These are phyloP conservation scores for Agrochola litura DNA, from an alignment of 2,888 invertebrate genomes.

Conservation along the genomic window DNA sequence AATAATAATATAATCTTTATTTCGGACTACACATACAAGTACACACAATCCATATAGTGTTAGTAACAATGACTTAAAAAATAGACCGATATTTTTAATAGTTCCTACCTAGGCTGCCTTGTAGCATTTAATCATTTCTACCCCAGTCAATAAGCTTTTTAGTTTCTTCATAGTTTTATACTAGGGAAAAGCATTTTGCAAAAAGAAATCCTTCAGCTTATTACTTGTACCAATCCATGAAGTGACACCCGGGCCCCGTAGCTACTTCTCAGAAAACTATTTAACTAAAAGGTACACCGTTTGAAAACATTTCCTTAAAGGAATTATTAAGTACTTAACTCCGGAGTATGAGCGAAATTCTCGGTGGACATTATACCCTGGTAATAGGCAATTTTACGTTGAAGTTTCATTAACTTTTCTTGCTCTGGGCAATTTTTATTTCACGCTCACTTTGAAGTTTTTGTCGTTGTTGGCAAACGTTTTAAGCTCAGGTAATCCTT, in stretches of 20 bases:
- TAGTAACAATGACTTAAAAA: too few relatives aligned
- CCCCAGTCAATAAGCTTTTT: not conserved
- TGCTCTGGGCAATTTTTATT: constrained; percentile 53
- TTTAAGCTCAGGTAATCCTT: constrained; percentile 5
- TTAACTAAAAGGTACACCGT: constrained; percentile 82
- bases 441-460: constrained; percentile 23
- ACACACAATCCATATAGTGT: too few relatives aligned
- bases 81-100: not conserved
- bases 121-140: not conserved
- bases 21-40: too few relatives aligned
- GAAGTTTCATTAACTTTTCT: constrained; percentile 61
- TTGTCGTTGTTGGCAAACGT: constrained; percentile 11
- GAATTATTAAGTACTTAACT: constrained; percentile 79
- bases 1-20: too few relatives aligned
- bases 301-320: constrained; percentile 80
- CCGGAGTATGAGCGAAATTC: constrained; percentile 67
- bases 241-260: constrained; percentile 62
- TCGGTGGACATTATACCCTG: constrained; percentile 69
- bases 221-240: constrained; percentile 52
- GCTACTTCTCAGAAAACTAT: constrained; percentile 75
- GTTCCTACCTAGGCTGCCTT: not conserved
- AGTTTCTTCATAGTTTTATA: not conserved
- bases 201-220: not conserved
- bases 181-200: not conserved
- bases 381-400: constrained; percentile 62